Base-by-base conservation (phyloP, 2,797 vertebrate species). In the Epinephelus malabaricus region DNA sequence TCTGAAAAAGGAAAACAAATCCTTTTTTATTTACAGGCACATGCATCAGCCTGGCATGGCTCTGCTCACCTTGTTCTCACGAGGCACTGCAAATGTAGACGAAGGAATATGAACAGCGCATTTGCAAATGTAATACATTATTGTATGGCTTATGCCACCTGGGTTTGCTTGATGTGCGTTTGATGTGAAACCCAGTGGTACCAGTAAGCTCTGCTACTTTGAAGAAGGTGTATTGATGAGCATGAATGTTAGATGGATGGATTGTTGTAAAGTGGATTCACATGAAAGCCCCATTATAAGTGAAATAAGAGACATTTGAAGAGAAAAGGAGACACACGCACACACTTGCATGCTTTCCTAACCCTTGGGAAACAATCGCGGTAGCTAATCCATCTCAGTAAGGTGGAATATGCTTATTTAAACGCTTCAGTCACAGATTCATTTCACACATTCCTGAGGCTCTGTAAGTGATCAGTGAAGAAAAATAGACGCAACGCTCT, bases 361-460 rank as follows among this genome's bases (percentile, higher is more conserved):
- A 65, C 75, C 74, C 59, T 54, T 50, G 75, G 82, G 77, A 88
- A 77, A 79, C 68, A 83, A 77, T 54, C 62, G 27, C 13, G 27
- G 64, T 45, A 25, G 59, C 76, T 87, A 89, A 93, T 93, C 83
- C 69, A 64, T 92, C 81, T 86, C 64, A 25, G 82, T 78, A 68
- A 73, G 64, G 75, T 81, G 65, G 72, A 91, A 90, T 84, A 75
- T 78, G 77, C 67, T 90, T 89, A 84, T 91, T 91, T 88, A 86
- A 93, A 92, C 27, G 79, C 84, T 86, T 87, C 71, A 75, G 82
- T 90, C 81, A 75, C 84, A 92, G 87, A 93, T 84, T 90, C 79
- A 87, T 91, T 90, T 89, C 78, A 92, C 91, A 84, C 91, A 18
- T 87, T 90, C 84, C 80, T 75, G 84, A 80, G 79, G 76, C 79